These are phyloP conservation scores for Pandemis cinnamomeana DNA, from an alignment of 2,888 invertebrate species.

Conservation along the genomic window DNA sequence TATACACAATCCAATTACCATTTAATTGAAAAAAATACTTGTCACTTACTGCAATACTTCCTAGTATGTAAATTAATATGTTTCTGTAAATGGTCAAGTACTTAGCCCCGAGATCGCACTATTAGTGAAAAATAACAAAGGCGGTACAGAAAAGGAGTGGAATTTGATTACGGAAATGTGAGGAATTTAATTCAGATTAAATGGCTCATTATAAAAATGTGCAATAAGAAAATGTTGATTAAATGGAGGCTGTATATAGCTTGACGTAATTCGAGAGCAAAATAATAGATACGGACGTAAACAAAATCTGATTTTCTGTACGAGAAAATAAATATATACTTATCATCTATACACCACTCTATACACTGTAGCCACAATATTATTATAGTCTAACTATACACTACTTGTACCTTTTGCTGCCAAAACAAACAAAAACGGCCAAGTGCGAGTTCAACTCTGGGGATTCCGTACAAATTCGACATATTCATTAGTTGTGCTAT, in stretches of 20 bases:
- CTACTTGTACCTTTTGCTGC: no score
- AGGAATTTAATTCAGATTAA: constrained; percentile 6
- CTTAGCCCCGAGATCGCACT: neutral
- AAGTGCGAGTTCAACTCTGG: no score
- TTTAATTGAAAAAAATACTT: constrained; percentile 22
- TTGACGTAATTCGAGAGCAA: neutral
- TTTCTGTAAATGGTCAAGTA: constrained; percentile 2
- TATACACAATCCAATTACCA: constrained; percentile 23
- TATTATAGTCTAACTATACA: no score
- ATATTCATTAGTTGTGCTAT: no score
- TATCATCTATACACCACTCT: no score
- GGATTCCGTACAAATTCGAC: no score
- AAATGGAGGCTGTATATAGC: neutral
- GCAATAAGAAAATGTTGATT: neutral
- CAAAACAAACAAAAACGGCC: no score
- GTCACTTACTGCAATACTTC: constrained; percentile 17
- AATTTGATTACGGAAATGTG: constrained; percentile 33
- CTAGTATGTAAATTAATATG: constrained; percentile 30
- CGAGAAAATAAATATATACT: no score
- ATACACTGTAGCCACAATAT: no score
- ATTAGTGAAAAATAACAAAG: constrained; percentile 10
- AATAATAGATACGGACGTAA: neutral
- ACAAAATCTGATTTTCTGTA: no score
- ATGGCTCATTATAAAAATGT: neutral
- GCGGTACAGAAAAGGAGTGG: constrained; percentile 13